phyloP scores from a whole-genome alignment of 2,888 invertebrate genomes.

The Hemistola chrysoprasaria region DNA sequence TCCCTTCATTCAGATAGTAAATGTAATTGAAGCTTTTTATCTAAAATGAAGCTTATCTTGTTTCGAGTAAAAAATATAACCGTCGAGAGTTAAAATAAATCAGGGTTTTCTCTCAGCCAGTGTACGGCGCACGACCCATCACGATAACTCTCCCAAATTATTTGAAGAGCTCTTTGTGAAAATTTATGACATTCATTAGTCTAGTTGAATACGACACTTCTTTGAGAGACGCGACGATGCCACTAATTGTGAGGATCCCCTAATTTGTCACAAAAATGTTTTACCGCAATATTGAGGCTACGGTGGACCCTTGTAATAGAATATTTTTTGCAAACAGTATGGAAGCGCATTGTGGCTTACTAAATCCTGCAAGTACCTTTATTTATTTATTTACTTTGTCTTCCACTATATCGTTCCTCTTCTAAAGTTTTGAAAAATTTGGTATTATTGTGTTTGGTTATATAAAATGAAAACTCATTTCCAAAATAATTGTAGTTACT shows the following conservation, averaged over 20 bases:
- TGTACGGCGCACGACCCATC: slow-evolving; percentile 33
- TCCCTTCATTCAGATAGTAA: slow-evolving; percentile 1
- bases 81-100: slow-evolving; percentile 29
- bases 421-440: too few relatives aligned
- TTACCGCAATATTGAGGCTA: slow-evolving; percentile 40
- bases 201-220: slow-evolving; percentile 70
- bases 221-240: slow-evolving; percentile 62
- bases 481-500: too few relatives aligned
- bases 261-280: slow-evolving; percentile 65
- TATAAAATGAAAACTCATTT: too few relatives aligned
- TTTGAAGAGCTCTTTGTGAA: slow-evolving; percentile 55
- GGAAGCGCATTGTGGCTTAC: not conserved
- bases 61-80: slow-evolving; percentile 18
- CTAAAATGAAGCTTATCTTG: slow-evolving; percentile 14
- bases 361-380: too few relatives aligned
- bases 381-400: too few relatives aligned
- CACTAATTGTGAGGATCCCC: slow-evolving; percentile 67
- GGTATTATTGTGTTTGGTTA: too few relatives aligned
- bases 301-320: slow-evolving; percentile 16
- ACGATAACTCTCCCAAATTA: slow-evolving; percentile 56
- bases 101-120: slow-evolving; percentile 26
- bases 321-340: slow-evolving; percentile 7
- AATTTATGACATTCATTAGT: slow-evolving; percentile 73
- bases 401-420: too few relatives aligned
- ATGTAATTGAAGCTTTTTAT: slow-evolving; percentile 12